These are phyloP conservation scores for Octodonta nipae DNA, from an alignment of 2,888 invertebrate genomes.

Conservation along the genomic window DNA sequence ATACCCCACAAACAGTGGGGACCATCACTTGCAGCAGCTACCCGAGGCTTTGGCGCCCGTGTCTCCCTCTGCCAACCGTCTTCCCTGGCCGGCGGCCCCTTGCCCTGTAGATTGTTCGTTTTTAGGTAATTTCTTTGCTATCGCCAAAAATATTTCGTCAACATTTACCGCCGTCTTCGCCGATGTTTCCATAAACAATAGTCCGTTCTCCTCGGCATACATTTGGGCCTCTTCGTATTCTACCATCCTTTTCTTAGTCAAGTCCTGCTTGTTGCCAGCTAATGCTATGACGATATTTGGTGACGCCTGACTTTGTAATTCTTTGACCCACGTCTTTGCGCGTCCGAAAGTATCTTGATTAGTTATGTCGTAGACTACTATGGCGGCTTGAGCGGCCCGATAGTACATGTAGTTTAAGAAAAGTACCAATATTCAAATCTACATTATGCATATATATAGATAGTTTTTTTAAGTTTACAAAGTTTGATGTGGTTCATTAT, in stretches of 20 bases:
- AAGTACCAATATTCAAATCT: too few species aligned
- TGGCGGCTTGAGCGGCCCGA: slow-evolving; percentile 93
- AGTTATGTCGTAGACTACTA: slow-evolving; percentile 99
- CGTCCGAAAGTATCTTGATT: slow-evolving; percentile 97
- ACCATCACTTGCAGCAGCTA: slow-evolving; percentile 91
- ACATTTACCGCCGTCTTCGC: slow-evolving; percentile 99
- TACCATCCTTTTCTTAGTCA: slow-evolving; percentile 90
- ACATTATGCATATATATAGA: too few species aligned
- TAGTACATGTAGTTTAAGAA: too few species aligned
- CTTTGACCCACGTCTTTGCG: slow-evolving; percentile 99
- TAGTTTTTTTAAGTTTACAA: too few species aligned
- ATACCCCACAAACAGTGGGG: slow-evolving; percentile 20
- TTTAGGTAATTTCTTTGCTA: slow-evolving; percentile 93
- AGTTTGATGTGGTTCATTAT: too few species aligned
- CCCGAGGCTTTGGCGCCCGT: slow-evolving; percentile 63
- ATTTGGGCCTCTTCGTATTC: slow-evolving; percentile 94
- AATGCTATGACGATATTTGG: slow-evolving; percentile 99
- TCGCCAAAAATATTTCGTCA: slow-evolving; percentile 98
- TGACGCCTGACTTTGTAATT: slow-evolving; percentile 95
- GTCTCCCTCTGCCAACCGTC: slow-evolving; percentile 50
- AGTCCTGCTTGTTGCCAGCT: slow-evolving; percentile 97
- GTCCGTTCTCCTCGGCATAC: slow-evolving; percentile 97
- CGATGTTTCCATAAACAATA: slow-evolving; percentile 99
- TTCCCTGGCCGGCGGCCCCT: slow-evolving; percentile 55
- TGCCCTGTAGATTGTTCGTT: slow-evolving; percentile 70